Conservation (phyloP, 2,113 vertebrate genomes). For the Antechinus stuartii region DNA sequence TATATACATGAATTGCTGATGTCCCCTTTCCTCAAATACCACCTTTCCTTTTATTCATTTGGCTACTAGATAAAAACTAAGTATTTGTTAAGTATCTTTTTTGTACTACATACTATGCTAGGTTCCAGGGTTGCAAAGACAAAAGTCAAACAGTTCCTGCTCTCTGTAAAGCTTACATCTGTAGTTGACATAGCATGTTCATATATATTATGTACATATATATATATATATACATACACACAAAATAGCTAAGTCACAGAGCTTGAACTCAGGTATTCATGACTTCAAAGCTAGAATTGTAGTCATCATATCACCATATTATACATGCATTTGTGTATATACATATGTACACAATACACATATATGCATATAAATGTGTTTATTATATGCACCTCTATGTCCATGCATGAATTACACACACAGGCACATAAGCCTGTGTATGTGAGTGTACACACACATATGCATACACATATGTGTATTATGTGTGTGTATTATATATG, state of each 20-base stretch:
- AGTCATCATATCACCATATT: neutral
- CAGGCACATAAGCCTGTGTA: too few relatives aligned
- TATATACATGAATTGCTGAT: neutral
- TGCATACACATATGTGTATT: neutral
- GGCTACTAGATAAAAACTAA: neutral
- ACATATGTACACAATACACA: neutral
- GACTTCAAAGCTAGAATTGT: neutral
- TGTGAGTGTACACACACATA: too few relatives aligned
- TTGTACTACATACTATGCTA: neutral
- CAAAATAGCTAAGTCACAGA: neutral
- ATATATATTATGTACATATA: neutral
- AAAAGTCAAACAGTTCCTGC: neutral
- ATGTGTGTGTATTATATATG: accelerated
- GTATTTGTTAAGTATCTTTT: neutral
- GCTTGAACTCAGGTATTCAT: neutral
- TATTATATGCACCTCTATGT: too few relatives aligned
- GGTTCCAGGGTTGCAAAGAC: neutral
- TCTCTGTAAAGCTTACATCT: neutral
- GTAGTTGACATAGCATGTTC: neutral
- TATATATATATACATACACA: neutral
- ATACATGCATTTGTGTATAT: neutral
- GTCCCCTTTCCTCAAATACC: neutral
- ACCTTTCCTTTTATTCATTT: neutral
- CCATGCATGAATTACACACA: too few relatives aligned
- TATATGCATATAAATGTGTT: too few relatives aligned